Evolutionary conservation across 2,888 invertebrate species (phyloP).

Genomic region (Xestoiulus laeticollis): DNA sequence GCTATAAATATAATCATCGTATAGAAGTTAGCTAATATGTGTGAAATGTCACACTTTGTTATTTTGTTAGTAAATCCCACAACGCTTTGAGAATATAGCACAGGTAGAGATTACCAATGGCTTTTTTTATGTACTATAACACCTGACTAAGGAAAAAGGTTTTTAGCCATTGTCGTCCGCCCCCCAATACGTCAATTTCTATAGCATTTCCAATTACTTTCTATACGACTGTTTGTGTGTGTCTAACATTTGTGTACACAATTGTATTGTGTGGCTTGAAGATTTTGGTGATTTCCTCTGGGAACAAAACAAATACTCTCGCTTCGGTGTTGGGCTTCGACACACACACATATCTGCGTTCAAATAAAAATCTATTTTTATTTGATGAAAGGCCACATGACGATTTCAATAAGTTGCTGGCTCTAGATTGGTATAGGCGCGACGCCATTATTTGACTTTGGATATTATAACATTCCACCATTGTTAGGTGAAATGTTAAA

Average conservation of each 20-base stretch:
- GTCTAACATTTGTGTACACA: conserved; percentile 50
- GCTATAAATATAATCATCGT: conserved; percentile 40
- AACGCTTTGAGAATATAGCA: neutral
- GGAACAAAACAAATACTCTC: conserved; percentile 47
- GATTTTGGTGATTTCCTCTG: conserved; percentile 50
- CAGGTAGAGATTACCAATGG: conserved; percentile 39
- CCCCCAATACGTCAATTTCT: conserved; percentile 47
- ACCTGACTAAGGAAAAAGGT: conserved; percentile 40
- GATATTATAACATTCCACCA: conserved; percentile 27
- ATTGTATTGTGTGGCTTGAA: conserved; percentile 49
- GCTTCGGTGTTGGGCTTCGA: conserved; percentile 42
- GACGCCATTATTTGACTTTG: conserved; percentile 21
- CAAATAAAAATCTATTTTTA: conserved; percentile 49
- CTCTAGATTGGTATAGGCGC: conserved; percentile 20
- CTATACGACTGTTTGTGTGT: conserved; percentile 44
- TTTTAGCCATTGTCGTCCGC: neutral
- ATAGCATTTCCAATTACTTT: conserved; percentile 49
- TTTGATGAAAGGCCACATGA: conserved; percentile 50
- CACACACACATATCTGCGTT: conserved; percentile 44
- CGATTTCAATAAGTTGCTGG: conserved; percentile 46
- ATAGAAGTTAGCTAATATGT: conserved; percentile 41
- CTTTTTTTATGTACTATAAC: conserved; percentile 39
- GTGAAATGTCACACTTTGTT: conserved; percentile 39
- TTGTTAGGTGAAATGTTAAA: conserved; percentile 17
- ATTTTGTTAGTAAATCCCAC: conserved; percentile 43